Conservation (phyloP, 2,113 vertebrate genomes). For the Trogon melanurus region DNA sequence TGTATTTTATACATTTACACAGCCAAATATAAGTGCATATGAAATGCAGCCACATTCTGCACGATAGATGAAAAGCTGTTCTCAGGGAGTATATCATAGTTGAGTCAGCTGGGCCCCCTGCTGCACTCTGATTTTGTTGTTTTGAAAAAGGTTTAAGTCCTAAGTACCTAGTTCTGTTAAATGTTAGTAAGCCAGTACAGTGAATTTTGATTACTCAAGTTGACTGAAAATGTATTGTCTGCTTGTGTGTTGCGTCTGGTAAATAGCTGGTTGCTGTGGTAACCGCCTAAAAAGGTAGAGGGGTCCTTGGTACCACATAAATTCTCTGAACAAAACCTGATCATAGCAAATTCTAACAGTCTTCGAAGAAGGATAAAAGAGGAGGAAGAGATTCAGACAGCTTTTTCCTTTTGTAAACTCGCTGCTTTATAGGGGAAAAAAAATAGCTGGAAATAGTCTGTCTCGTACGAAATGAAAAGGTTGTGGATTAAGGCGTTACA, state of each 20-base stretch:
- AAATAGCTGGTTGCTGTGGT: conserved; percentile 67
- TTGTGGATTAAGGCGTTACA: conserved; percentile 18
- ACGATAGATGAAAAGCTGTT: background rate
- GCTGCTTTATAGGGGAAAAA: conserved; percentile 42
- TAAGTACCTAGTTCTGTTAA: conserved; percentile 33
- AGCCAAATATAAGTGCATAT: background rate
- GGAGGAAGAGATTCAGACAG: conserved; percentile 66
- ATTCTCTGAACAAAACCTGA: conserved; percentile 66
- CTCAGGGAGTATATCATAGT: background rate
- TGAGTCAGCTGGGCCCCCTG: conserved; percentile 26
- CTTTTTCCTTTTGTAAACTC: conserved; percentile 68
- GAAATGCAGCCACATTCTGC: background rate
- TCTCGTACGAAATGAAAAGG: conserved; percentile 33
- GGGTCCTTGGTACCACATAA: conserved; percentile 57
- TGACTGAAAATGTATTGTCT: conserved; percentile 52
- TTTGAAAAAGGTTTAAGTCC: background rate
- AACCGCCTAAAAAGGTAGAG: conserved; percentile 52
- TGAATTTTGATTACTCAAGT: conserved; percentile 17
- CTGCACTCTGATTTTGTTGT: conserved; percentile 1
- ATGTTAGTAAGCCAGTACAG: conserved; percentile 25
- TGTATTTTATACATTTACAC: background rate
- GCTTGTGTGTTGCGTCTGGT: conserved; percentile 49
- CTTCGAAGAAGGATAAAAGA: conserved; percentile 58
- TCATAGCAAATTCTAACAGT: conserved; percentile 29
- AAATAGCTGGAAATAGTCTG: conserved; percentile 58